A percentile compares a stretch with the other conserved stretches of the same genome.
Conservation (phyloP, 1,140 invertebrate species). For the Bombus superbus region DNA sequence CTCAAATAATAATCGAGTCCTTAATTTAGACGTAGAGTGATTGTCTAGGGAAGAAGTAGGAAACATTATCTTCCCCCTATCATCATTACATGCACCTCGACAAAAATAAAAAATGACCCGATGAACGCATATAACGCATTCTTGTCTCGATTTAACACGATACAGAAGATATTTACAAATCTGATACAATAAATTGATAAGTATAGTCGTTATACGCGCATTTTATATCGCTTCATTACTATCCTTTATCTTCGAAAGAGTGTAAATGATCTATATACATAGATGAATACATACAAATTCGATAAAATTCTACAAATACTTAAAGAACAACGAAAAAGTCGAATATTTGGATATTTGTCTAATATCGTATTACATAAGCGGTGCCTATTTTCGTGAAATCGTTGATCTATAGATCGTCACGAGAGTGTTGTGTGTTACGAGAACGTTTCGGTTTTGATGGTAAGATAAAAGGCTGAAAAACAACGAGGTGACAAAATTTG, state of each 20-base stretch:
- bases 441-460: neutral
- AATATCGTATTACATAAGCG: slow-evolving; percentile 10
- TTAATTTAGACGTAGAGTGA: neutral
- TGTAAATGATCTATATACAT: slow-evolving; percentile 54
- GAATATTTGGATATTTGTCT: slow-evolving; percentile 6
- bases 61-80: neutral
- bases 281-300: slow-evolving; percentile 47
- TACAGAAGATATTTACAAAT: slow-evolving; percentile 63
- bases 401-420: slow-evolving; percentile 3
- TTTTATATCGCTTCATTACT: slow-evolving; percentile 19
- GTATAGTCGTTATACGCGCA: neutral
- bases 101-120: slow-evolving; percentile 41
- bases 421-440: neutral
- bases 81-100: neutral
- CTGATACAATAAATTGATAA: neutral
- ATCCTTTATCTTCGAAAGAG: slow-evolving; percentile 19
- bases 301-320: slow-evolving; percentile 4
- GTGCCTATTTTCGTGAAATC: slow-evolving; percentile 38
- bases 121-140: slow-evolving; percentile 33
- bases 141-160: slow-evolving; percentile 40
- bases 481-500: slow-evolving; percentile 21
- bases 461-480: neutral
- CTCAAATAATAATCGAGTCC: neutral
- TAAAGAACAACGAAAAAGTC: neutral
- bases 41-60: neutral